Evolutionary conservation across 2,888 invertebrate genomes (phyloP), one percentile per base, ranked within the genome.

Genomic region (Torymus auratus): DNA sequence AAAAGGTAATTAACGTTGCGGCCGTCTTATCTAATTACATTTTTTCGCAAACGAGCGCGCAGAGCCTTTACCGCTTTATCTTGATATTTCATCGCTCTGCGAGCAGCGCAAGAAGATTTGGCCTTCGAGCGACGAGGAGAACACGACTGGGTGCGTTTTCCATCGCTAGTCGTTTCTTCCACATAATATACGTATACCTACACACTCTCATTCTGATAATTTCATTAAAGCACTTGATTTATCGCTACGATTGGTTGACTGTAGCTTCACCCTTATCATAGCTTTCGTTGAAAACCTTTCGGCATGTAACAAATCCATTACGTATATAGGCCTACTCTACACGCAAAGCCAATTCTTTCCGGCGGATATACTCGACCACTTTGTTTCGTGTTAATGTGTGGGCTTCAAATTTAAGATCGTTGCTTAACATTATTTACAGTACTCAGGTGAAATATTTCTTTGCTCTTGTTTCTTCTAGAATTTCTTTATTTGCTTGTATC

Each of bases 161-260:
- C 41, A 41, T 7, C 41, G 41, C 7, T 41, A 41, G 7, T 41
- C 7, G 5, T 7, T 28, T 28, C 3, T 28, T 0, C 4, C 4
- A 28, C 28, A 3, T 28, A 0, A 28, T 28, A 28, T 7, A 2
- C 4, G 0, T 28, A 5, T 7, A 7, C 7, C 3, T 28, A 28
- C 7, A 41, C 41, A 41, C 41, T 41, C 7, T 1, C 7, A 41
- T 41, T 41, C 41, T 41, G 41, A 41, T 41, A 41, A 41, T 41
- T 88, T 88, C 88, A 88, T 88, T 87, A 88, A 88, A 84, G 84
- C 85, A 74, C 82, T 84, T 87, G 88, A 88, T 88, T 88, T 71
- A 71, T 71, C 52, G 71, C 10, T 17, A 23, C 60, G 52, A 61
- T 71, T 50, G 17, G 17, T 41, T 52, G 41, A 23, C 52, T 52